Base-by-base conservation (phyloP, 2,113 vertebrate genomes). In the Nothobranchius furzeri region DNA sequence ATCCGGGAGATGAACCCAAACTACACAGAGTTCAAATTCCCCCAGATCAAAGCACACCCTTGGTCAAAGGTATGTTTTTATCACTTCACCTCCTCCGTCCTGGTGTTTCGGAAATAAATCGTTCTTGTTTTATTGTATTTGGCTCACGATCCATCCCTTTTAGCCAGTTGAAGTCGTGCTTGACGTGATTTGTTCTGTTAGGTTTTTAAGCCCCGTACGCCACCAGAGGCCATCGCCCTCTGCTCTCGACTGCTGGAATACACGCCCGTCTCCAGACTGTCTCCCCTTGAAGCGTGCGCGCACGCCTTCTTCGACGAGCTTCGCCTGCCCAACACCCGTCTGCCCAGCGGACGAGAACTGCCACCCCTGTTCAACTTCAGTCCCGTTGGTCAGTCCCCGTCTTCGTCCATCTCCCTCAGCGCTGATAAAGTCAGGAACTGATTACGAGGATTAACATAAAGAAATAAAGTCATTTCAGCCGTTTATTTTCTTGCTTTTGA, bases 1-100 rank as follows among this genome's bases (percentile, higher is more conserved):
- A 97, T 97, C 76, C 88, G 96, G 74, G 95, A 97, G 87, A 97
- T 97, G 96, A 97, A 97, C 89, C 96, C 96, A 9, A 97, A 97
- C 85, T 97, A 97, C 82, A 97, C 96, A 71, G 96, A 97, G 90
- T 97, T 97, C 88, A 97, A 97, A 85, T 97, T 97, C 78, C 96
- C 96, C 68, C 96, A 97, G 91, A 97, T 97, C 83, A 97, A 97
- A 94, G 96, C 96, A 85, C 96, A 97, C 75, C 96, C 96, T 61
- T 97, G 96, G 96, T 94, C 95, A 85, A 97, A 97, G 94, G 96
- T 95, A 81, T 30, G 46, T 11, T 68, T 20, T 1, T 14, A 40
- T 40, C 37, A 40, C 7, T 6, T 40, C 37, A 40, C 37, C 37
- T 40, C 37, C 30, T 30, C 30, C 30, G 2, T 30, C 30, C 30